phyloP scores from a whole-genome alignment of 1,140 invertebrate genomes.

The Plectrocnemia conspersa region DNA sequence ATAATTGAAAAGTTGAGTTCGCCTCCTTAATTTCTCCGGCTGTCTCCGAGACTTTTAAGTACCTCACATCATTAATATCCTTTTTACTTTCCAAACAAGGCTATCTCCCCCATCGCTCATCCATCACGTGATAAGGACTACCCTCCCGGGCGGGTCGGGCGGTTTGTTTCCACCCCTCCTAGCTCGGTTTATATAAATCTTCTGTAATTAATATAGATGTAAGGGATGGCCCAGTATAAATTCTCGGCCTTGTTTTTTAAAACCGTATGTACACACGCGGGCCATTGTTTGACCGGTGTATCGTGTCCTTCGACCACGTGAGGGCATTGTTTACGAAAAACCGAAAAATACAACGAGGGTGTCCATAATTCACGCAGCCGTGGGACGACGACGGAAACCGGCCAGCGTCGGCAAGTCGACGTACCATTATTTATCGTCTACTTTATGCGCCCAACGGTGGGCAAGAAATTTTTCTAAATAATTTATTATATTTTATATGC shows the following conservation, averaged over 20 bases:
- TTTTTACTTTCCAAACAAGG: slow-evolving; percentile 28
- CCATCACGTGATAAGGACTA: slow-evolving; percentile 32
- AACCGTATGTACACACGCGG: slow-evolving; percentile 25
- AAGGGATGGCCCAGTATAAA: slow-evolving; percentile 30
- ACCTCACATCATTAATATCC: slow-evolving; percentile 23
- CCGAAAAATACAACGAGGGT: slow-evolving; percentile 20
- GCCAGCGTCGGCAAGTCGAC: background rate
- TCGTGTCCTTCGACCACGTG: background rate
- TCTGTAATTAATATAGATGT: slow-evolving; percentile 36
- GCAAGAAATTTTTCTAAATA: too few species aligned
- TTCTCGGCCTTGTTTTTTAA: slow-evolving; percentile 24
- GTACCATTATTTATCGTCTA: slow-evolving; percentile 4
- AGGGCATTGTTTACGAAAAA: slow-evolving; percentile 9
- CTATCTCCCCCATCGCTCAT: slow-evolving; percentile 28
- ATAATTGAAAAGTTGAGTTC: too few species aligned
- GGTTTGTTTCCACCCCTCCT: background rate
- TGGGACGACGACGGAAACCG: background rate
- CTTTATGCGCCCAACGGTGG: too few species aligned
- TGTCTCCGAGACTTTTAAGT: too few species aligned
- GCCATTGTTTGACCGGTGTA: slow-evolving; percentile 11
- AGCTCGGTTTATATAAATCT: slow-evolving; percentile 32
- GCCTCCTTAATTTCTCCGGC: too few species aligned
- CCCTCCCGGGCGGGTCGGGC: background rate
- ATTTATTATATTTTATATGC: too few species aligned
- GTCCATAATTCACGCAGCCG: background rate